These are phyloP conservation scores for Triplophysa tibetana DNA, from an alignment of 2,113 vertebrate genomes.

Conservation along the genomic window DNA sequence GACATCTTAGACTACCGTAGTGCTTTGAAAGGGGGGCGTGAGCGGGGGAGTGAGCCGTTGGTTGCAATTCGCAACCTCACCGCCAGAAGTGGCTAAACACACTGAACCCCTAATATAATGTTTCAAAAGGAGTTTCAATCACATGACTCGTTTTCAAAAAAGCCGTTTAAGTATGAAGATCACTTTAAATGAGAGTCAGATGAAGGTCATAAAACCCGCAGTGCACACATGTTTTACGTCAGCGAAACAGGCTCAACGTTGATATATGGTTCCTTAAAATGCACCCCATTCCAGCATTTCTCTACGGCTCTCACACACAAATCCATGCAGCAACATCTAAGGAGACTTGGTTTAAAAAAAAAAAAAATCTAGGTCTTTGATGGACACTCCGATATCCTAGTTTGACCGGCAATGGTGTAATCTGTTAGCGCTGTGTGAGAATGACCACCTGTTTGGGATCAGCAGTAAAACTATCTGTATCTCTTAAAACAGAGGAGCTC, in stretches of 20 bases:
- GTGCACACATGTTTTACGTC: constrained; percentile 10
- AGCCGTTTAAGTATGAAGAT: neutral
- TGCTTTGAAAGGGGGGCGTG: no score
- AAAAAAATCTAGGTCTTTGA: constrained; percentile 10
- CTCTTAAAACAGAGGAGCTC: neutral
- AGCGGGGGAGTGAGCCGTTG: no score
- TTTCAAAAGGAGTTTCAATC: neutral
- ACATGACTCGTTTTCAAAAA: constrained; percentile 14
- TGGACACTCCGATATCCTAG: neutral
- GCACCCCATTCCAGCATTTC: neutral
- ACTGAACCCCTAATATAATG: no score
- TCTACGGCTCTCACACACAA: neutral
- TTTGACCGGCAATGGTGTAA: constrained; percentile 45
- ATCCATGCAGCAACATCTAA: constrained; percentile 1
- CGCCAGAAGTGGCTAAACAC: no score
- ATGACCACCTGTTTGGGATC: constrained; percentile 61
- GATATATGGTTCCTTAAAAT: neutral
- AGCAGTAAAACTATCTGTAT: constrained; percentile 16
- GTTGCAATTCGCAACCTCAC: no score
- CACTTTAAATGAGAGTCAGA: constrained; percentile 14
- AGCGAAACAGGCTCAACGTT: neutral
- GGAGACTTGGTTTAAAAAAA: neutral
- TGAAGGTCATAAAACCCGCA: neutral
- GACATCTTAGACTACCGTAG: no score
- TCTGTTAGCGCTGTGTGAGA: constrained; percentile 48